Percentiles rank a stretch among this genome's conserved stretches.
These are phyloP conservation scores for Parazoanthus darwini DNA, from an alignment of 92 coral and sea anemone species.

Conservation along the genomic window DNA sequence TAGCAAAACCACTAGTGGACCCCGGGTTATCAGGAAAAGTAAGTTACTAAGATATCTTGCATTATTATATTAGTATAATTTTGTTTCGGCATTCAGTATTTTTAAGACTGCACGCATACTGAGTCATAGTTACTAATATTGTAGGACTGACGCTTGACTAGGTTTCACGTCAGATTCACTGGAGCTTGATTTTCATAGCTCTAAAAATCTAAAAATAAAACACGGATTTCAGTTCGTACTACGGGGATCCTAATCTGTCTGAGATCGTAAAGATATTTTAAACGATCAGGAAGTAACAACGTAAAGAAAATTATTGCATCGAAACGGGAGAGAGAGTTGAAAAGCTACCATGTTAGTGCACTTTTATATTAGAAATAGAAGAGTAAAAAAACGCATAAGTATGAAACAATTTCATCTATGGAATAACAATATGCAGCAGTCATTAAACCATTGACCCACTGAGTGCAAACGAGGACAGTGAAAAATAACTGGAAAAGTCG, in stretches of 20 bases:
- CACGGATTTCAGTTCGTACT: neutral
- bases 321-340: neutral
- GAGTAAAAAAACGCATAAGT: neutral
- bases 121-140: too few relatives aligned
- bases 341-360: neutral
- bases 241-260: neutral
- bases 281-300: constrained; percentile 20
- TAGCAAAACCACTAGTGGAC: neutral
- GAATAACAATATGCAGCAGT: neutral
- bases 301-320: neutral
- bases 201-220: constrained; percentile 31
- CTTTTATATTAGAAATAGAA: too few relatives aligned
- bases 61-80: neutral
- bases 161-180: neutral
- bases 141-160: neutral
- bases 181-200: constrained; percentile 11
- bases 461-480: too few relatives aligned
- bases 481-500: too few relatives aligned
- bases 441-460: neutral
- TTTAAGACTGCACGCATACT: neutral
- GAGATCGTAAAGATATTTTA: constrained; percentile 4
- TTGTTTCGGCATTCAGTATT: constrained; percentile 1
- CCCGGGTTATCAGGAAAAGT: neutral
- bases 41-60: constrained; percentile 18
- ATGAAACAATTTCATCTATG: neutral